Evolutionary conservation across 1,140 invertebrate species (phyloP), one percentile per base, ranked within the genome.

Genomic region (Drosophila oshimai): DNA sequence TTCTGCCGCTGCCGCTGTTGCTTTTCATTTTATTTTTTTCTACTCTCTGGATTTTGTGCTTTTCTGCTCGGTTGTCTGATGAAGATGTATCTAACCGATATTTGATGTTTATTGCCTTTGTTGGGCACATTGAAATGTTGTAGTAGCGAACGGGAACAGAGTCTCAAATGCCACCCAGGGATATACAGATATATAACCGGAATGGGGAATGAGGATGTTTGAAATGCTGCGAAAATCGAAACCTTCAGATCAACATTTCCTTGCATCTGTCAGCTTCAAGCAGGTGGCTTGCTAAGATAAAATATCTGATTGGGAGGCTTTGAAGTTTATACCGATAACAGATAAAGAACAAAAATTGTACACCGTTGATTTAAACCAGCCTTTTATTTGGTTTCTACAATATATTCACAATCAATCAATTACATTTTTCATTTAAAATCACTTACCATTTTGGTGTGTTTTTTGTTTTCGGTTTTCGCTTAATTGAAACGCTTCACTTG

Each of bases 61-160:
- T 58, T 42, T 51, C 69, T 28, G 44, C 33, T 74, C 26, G 64
- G 36, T 50, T 75, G 71, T 54, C 58, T 74, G 83, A 87, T 87
- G 73, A 88, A 87, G 83, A 87, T 87, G 83, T 88, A 87, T 88
- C 83, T 81, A 87, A 81, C 77, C 70, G 81, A 87, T 87, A 81
- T 81, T 88, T 87, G 77, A 81, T 87, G 81, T 87, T 81, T 88
- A 87, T 87, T 80, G 72, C 72, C 61, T 69, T 72, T 79, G 65
- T 73, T 69, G 80, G 54, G 51, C 64, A 44, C 60, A 86, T 86
- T 61, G 69, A 87, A 76, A 86, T 81, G 75, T 60, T 86, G 46
- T 55, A 60, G 41, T 44, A 47, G 10, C 22, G 18, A 24, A 22
- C 7, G 13, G 39, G 44, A 41, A 39, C 18, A 2, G 0, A 28